A percentile compares a stretch with the other conserved stretches of the same genome.
These are phyloP conservation scores for Verasper variegatus DNA, from an alignment of 2,113 vertebrate species.

Conservation along the genomic window DNA sequence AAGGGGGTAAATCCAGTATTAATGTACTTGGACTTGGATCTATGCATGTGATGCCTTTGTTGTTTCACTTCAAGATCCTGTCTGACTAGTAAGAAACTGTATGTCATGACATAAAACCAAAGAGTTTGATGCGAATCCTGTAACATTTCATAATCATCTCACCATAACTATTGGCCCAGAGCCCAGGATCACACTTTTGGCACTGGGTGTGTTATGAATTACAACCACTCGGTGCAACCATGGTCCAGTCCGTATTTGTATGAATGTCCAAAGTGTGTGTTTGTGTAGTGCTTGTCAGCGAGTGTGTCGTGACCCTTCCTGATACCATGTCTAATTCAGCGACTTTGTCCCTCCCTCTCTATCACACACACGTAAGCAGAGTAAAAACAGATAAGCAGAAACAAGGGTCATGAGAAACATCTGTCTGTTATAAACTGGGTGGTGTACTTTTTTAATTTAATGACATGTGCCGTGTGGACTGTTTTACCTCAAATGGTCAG, in stretches of 20 bases:
- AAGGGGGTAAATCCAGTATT: too few species aligned
- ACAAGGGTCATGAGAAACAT: neutral
- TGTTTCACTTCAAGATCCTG: conserved; percentile 23
- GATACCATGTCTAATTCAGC: neutral
- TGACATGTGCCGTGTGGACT: too few species aligned
- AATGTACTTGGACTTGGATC: conserved; percentile 3
- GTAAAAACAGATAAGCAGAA: too few species aligned
- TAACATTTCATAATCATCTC: conserved; percentile 21
- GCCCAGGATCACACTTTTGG: conserved; percentile 22
- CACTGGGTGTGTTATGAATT: conserved; percentile 11
- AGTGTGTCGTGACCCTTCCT: neutral
- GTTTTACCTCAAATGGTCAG: neutral
- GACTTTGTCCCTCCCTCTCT: neutral
- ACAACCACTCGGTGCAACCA: neutral
- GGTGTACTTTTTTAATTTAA: neutral
- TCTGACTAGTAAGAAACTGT: conserved; percentile 14
- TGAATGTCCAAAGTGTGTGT: neutral
- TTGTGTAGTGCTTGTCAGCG: neutral
- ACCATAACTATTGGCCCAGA: conserved; percentile 9
- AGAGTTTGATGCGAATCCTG: neutral
- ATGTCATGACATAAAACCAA: conserved; percentile 3
- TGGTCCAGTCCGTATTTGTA: neutral
- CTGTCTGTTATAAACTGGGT: neutral
- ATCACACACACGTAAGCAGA: neutral
- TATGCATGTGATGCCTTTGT: conserved; percentile 3